Base-by-base conservation (phyloP, 1,140 invertebrate genomes). In the Apis florea region DNA sequence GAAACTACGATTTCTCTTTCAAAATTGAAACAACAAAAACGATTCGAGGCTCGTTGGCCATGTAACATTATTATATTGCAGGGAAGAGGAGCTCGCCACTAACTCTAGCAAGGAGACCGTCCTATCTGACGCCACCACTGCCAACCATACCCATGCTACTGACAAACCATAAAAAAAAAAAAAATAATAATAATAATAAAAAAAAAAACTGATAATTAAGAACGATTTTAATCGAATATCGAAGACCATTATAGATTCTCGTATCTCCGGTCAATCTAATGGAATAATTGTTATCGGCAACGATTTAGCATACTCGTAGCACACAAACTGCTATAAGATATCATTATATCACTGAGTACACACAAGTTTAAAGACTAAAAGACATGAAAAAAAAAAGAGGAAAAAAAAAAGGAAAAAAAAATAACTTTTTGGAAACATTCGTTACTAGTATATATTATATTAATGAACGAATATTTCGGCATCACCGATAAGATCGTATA, bases 41-140 rank as follows among this genome's bases (percentile, higher is more conserved):
- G 61, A 85, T 75, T 83, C 74, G 80, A 87, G 89, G 89, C 86
- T 89, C 83, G 86, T 89, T 91, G 83, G 90, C 90, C 88, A 92
- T 92, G 90, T 92, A 93, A 92, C 90, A 79, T 93, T 93, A 74
- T 93, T 93, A 83, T 93, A 91, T 93, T 93, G 77, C 92, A 93
- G 92, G 92, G 92, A 93, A 90, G 91, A 93, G 90, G 92, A 93
- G 89, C 90, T 93, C 90, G 87, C 92, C 85, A 92, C 91, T 91
- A 92, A 93, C 86, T 93, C 91, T 93, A 93, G 92, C 92, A 93
- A 89, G 90, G 92, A 93, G 90, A 93, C 92, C 83, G 90, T 93
- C 86, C 90, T 93, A 91, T 92, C 92, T 86, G 91, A 93, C 87
- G 90, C 89, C 89, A 91, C 91, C 83, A 92, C 91, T 92, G 91